Evolutionary conservation across 1,140 invertebrate genomes (phyloP), one percentile per base, ranked within the genome.

Genomic region (Chymomyza costata): DNA sequence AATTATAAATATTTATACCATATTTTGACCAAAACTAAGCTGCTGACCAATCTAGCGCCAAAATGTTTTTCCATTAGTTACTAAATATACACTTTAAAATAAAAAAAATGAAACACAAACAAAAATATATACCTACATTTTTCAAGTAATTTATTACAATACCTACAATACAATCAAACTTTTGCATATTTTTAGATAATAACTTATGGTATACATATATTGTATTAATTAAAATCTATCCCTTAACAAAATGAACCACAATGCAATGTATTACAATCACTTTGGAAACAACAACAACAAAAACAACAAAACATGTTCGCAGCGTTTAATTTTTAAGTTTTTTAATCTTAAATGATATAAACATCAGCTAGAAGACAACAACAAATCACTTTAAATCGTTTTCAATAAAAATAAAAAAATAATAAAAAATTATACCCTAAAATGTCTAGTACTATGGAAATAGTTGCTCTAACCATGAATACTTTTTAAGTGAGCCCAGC

Each of bases 401-500:
- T 71, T 73, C 63, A 73, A 76, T 76, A 74, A 65, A 74, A 76
- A 19, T 51, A 48, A 73, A 59, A 47, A 2, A 10, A 1, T n/a
- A 11, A 34, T 15, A 8, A 8, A 5, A 1, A 15, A 28, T 30
- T 30, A 28, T 31, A n/a, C 8, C 2, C 3, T 10, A 25, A 25
- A 8, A 3, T 25, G 21, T 25, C 21, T 25, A 25, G n/a, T n/a
- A n/a, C 6, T 30, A 16, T 28, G 2, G 17, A 13, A 41, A 43
- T 10, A 14, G 8, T 41, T 10, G 14, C 6, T 28, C 2, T 11
- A 37, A 13, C 5, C 32, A 11, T 10, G 11, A n/a, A n/a, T n/a
- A n/a, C n/a, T n/a, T n/a, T n/a, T n/a, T n/a, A n/a, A n/a, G n/a
- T n/a, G n/a, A 25, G 15, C 18, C 14, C 41, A 28, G 49, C 40